These are phyloP conservation scores for Baronia brevicornis DNA, from an alignment of 2,888 invertebrate species.

Conservation along the genomic window DNA sequence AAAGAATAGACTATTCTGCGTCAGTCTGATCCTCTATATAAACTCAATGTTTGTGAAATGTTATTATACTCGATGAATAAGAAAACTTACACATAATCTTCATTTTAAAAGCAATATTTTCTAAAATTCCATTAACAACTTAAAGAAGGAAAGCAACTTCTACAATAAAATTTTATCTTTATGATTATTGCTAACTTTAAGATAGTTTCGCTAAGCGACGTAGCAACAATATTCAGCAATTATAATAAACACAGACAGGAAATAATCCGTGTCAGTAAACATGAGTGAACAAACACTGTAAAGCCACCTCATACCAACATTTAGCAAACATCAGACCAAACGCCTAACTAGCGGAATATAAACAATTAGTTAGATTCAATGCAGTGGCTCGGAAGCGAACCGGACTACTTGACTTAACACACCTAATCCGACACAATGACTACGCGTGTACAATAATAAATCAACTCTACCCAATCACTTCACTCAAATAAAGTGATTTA, in stretches of 20 bases:
- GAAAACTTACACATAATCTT: too few relatives aligned
- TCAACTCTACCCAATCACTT: constrained; percentile 11
- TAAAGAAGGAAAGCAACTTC: too few relatives aligned
- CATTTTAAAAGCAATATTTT: too few relatives aligned
- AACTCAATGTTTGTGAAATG: too few relatives aligned
- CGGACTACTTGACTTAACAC: constrained; percentile 21
- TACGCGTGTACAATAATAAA: constrained; percentile 12
- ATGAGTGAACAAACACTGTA: constrained; percentile 15
- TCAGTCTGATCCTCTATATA: too few relatives aligned
- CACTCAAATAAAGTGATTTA: constrained; percentile 6
- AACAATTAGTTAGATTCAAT: constrained; percentile 24
- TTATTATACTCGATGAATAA: too few relatives aligned
- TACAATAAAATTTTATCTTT: too few relatives aligned
- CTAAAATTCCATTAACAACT: too few relatives aligned
- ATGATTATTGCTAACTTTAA: too few relatives aligned
- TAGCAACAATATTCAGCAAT: too few relatives aligned
- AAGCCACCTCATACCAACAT: constrained; percentile 13
- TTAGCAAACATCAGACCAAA: constrained; percentile 17
- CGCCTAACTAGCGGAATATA: constrained; percentile 22
- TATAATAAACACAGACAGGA: constrained; percentile 4
- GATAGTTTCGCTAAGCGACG: too few relatives aligned
- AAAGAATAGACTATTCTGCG: too few relatives aligned
- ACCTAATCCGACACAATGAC: constrained; percentile 23
- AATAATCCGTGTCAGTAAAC: constrained; percentile 13
- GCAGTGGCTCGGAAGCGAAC: constrained; percentile 18